A percentile compares a stretch with the other conserved stretches of the same genome.
phyloP scores from a whole-genome alignment of 2,113 vertebrate species.

The Zosterops pallidus region DNA sequence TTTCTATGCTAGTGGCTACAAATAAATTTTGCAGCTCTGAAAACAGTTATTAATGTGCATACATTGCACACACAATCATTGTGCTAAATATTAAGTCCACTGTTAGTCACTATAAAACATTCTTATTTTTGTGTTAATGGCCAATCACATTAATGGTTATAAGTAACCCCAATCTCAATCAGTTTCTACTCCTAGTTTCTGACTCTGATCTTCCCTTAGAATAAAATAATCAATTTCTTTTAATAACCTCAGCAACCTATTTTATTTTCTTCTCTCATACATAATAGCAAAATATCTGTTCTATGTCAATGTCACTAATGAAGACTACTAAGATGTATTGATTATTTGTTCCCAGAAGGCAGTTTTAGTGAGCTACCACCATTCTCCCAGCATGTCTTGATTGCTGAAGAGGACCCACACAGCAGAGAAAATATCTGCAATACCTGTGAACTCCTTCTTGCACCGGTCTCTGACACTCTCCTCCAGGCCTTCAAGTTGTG shows the following conservation, averaged over 20 bases:
- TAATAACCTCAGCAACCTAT: background rate
- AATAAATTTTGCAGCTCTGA: slow-evolving; percentile 1
- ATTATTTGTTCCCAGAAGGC: background rate
- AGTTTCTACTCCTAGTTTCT: background rate
- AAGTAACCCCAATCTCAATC: background rate
- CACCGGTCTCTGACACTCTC: slow-evolving; percentile 95
- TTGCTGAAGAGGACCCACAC: background rate
- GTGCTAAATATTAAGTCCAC: background rate
- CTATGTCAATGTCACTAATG: background rate
- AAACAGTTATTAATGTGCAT: background rate
- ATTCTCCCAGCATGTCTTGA: background rate
- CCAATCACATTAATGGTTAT: background rate
- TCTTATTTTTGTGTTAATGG: background rate
- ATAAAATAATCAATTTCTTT: background rate
- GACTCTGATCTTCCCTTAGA: background rate
- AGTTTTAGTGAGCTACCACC: background rate
- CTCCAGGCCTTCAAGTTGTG: slow-evolving; percentile 92
- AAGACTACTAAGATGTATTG: background rate
- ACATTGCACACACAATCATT: background rate
- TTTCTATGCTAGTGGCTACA: background rate
- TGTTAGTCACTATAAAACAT: background rate
- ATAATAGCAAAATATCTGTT: background rate
- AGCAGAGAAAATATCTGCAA: background rate
- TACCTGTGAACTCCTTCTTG: slow-evolving; percentile 98
- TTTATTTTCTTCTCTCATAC: background rate